These are phyloP conservation scores for Mythimna albipuncta DNA, from an alignment of 2,888 invertebrate species.

Conservation along the genomic window DNA sequence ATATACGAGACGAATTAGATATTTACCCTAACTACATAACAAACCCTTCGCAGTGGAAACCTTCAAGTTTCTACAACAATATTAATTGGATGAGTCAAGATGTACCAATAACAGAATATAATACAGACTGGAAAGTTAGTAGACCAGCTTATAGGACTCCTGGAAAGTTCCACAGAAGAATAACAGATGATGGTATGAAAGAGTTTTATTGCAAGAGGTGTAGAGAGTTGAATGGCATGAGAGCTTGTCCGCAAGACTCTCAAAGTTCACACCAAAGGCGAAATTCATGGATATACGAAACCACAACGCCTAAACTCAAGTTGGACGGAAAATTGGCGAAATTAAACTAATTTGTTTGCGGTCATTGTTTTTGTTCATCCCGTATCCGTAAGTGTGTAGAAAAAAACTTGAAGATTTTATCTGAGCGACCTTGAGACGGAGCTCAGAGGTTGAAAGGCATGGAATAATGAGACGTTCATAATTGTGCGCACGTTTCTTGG, in stretches of 20 bases:
- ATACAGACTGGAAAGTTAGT: constrained; percentile 63
- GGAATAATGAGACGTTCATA: constrained; percentile 64
- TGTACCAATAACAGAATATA: constrained; percentile 66
- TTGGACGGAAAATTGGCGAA: constrained; percentile 88
- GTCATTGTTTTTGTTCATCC: constrained; percentile 81
- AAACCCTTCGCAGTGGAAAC: constrained; percentile 81
- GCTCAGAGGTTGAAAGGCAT: constrained; percentile 67
- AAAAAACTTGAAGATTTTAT: constrained; percentile 77
- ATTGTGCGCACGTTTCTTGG: constrained; percentile 65
- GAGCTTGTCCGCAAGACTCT: constrained; percentile 71
- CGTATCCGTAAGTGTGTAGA: constrained; percentile 71
- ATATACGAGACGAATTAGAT: constrained; percentile 80
- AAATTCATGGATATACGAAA: constrained; percentile 75
- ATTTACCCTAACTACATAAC: constrained; percentile 77
- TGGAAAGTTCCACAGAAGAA: constrained; percentile 77
- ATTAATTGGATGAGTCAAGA: constrained; percentile 82
- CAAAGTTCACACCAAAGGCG: constrained; percentile 73
- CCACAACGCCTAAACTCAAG: constrained; percentile 84
- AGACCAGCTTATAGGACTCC: constrained; percentile 72
- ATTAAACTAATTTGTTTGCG: constrained; percentile 83
- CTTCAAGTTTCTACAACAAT: constrained; percentile 82
- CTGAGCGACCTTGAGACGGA: constrained; percentile 77
- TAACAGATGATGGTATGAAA: constrained; percentile 79
- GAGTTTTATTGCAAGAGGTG: constrained; percentile 87
- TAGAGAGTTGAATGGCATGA: constrained; percentile 74